Percentiles rank a stretch among this genome's conserved stretches.
phyloP scores from a whole-genome alignment of 2,113 vertebrate species.

The Xiphophorus couchianus region DNA sequence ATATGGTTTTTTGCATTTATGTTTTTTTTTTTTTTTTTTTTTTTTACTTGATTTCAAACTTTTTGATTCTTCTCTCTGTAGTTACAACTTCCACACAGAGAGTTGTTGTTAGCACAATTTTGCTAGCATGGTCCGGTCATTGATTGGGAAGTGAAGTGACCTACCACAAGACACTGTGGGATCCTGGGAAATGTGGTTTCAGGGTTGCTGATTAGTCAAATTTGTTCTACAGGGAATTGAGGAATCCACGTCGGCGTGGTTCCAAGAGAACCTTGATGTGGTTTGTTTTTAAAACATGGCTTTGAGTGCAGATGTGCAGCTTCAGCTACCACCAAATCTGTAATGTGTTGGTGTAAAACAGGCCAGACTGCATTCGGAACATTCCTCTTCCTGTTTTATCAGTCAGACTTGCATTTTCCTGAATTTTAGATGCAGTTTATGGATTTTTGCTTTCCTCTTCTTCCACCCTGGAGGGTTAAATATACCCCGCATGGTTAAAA shows the following conservation, averaged over 20 bases:
- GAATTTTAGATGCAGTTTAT: neutral
- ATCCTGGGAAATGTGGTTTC: too few species aligned
- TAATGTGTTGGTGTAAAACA: too few species aligned
- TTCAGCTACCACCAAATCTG: neutral
- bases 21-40: too few species aligned
- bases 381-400: neutral
- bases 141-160: neutral
- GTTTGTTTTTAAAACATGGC: neutral
- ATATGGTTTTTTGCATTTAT: too few species aligned
- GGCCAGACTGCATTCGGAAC: neutral
- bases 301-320: neutral
- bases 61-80: too few species aligned
- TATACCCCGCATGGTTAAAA: conserved; percentile 38
- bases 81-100: too few species aligned
- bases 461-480: neutral
- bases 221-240: neutral
- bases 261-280: neutral
- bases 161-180: neutral
- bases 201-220: neutral
- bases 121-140: too few species aligned
- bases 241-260: neutral
- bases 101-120: too few species aligned
- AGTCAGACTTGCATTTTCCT: neutral
- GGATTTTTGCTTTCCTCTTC: neutral
- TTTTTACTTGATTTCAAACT: too few species aligned